Evolutionary conservation across 2,113 vertebrate genomes (phyloP).

Genomic region (Upupa epops): DNA sequence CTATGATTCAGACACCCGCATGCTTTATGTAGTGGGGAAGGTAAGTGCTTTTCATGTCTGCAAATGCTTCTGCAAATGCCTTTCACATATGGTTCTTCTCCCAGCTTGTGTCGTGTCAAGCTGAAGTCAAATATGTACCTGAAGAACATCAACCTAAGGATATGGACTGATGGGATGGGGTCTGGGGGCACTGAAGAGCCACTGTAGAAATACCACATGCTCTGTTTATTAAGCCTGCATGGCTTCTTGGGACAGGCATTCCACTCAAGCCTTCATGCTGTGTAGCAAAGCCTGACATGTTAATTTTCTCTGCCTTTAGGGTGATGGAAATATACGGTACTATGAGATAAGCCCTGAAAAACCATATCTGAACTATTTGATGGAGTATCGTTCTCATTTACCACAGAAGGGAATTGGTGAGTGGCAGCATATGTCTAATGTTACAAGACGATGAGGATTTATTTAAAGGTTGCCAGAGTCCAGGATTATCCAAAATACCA

Average conservation of each 20-base stretch:
- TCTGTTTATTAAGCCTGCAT: background rate
- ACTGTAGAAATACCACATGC: background rate
- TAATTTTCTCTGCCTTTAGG: constrained; percentile 70
- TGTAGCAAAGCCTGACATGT: background rate
- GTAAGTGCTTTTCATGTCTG: constrained; percentile 64
- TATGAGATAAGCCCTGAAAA: constrained; percentile 88
- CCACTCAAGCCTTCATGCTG: background rate
- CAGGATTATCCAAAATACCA: background rate
- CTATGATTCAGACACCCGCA: constrained; percentile 87
- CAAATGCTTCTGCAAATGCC: no score
- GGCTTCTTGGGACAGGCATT: background rate
- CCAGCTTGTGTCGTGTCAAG: background rate
- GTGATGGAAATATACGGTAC: constrained; percentile 92
- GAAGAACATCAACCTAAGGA: background rate
- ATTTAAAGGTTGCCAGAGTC: background rate
- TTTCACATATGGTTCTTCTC: background rate
- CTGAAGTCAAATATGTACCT: background rate
- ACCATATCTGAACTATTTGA: constrained; percentile 86
- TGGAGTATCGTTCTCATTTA: constrained; percentile 83
- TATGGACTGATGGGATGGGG: background rate
- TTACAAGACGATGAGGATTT: background rate
- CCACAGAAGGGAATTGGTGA: constrained; percentile 94
- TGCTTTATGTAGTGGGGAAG: constrained; percentile 92
- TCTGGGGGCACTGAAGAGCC: background rate
- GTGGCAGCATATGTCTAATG: background rate